phyloP scores from a whole-genome alignment of 2,113 vertebrate species.

The Condylura cristata region DNA sequence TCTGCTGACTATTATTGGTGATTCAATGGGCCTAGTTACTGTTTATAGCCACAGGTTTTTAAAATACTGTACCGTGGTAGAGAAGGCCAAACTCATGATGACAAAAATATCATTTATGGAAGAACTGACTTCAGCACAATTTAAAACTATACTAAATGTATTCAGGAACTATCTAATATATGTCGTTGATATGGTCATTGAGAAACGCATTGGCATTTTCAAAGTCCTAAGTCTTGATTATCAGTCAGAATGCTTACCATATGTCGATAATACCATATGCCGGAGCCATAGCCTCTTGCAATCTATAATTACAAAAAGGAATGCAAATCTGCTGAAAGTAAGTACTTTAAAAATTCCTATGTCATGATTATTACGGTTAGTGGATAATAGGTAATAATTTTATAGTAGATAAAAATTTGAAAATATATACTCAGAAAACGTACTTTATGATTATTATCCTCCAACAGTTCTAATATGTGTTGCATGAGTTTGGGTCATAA shows the following conservation, averaged over 20 bases:
- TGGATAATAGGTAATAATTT: too few relatives aligned
- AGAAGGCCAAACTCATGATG: conserved; percentile 68
- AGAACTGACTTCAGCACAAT: conserved; percentile 67
- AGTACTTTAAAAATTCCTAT: conserved; percentile 63
- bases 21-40: conserved; percentile 63
- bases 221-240: conserved; percentile 70
- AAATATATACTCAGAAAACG: neutral
- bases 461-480: neutral
- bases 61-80: conserved; percentile 71
- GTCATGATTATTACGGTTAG: neutral
- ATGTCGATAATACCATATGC: conserved; percentile 76
- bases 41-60: conserved; percentile 69
- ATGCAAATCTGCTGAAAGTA: conserved; percentile 78
- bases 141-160: conserved; percentile 68
- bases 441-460: neutral
- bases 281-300: conserved; percentile 62
- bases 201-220: conserved; percentile 73
- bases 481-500: neutral
- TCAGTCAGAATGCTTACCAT: conserved; percentile 79
- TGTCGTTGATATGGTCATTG: conserved; percentile 63
- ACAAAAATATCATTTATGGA: conserved; percentile 47
- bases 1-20: conserved; percentile 68
- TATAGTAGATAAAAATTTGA: neutral
- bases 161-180: conserved; percentile 63
- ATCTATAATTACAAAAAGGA: conserved; percentile 70